Base-by-base conservation (phyloP, 2,113 vertebrate genomes). In the Entosphenus tridentatus region DNA sequence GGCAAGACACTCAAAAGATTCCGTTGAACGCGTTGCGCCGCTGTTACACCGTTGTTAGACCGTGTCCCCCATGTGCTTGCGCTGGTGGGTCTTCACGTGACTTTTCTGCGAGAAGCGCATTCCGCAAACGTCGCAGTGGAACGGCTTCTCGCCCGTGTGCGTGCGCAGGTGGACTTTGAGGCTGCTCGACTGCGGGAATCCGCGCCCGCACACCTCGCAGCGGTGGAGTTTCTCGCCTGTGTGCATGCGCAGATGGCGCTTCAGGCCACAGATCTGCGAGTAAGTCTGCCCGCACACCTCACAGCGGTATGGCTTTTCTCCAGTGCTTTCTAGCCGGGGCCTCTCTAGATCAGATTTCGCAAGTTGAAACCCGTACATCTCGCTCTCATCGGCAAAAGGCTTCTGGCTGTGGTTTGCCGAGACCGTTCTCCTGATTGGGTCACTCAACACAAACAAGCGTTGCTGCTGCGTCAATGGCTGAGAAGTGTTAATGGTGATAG, bases 111-210 rank as follows among this genome's bases (percentile, higher is more conserved):
- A 16, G 62, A 65, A 65, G 62, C n/a, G n/a, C 62, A 16, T 65
- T 16, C 18, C 18, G 62, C 62, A 65, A 8, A 65, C 62, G 8
- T n/a, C 18, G 10, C 62, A 65, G n/a, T 16, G n/a, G 62, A 16
- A 65, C 10, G 62, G 62, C n/a, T 18, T n/a, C 18, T 65, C 62
- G n/a, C 62, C 62, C 8, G 62, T 65, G 62, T 65, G 62, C 62
- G 62, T 65, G 62, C 62, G 62, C n/a, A n/a, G 62, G 62, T 65
- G 62, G 62, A n/a, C n/a, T 8, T 65, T 65, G 8, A 65, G 62
- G 62, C 21, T 65, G n/a, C n/a, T 16, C 10, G 62, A 65, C 10
- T 65, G 62, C 2, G 62, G 21, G 62, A 65, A 65, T n/a, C 62
- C 62, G n/a, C 62, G 62, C n/a, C 62, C 62, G 10, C 62, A 65